A percentile compares a stretch with the other conserved stretches of the same genome.
phyloP scores from a whole-genome alignment of 2,888 invertebrate species.

The Theretra japonica region DNA sequence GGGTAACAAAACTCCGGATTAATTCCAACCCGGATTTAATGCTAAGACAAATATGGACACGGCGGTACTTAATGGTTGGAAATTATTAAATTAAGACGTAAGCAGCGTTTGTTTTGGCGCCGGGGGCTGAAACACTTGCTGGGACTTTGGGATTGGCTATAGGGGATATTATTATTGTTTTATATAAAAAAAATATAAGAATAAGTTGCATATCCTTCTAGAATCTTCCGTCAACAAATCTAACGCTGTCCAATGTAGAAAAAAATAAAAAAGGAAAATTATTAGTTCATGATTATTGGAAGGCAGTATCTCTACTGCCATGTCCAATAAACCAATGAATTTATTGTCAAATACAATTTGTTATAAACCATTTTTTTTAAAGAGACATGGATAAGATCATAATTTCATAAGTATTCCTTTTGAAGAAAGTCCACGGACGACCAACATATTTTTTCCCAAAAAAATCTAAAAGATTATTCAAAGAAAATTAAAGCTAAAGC shows the following conservation, averaged over 20 bases:
- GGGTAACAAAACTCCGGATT: constrained; percentile 75
- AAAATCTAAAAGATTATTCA: neutral
- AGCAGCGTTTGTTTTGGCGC: neutral
- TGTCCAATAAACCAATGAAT: too few relatives aligned
- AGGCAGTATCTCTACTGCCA: too few relatives aligned
- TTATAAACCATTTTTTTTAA: too few relatives aligned
- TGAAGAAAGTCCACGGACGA: neutral
- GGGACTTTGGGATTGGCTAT: neutral
- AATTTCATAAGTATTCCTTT: too few relatives aligned
- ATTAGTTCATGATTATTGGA: too few relatives aligned
- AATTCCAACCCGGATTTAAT: constrained; percentile 77
- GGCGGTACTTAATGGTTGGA: constrained; percentile 72
- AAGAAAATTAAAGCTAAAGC: neutral
- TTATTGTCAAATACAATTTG: too few relatives aligned
- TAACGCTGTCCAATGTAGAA: too few relatives aligned
- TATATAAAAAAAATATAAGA: neutral
- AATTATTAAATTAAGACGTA: constrained; percentile 79
- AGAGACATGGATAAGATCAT: too few relatives aligned
- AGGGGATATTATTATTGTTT: neutral
- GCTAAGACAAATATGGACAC: constrained; percentile 79
- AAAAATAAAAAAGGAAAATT: too few relatives aligned
- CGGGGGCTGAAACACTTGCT: neutral
- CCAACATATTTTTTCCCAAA: neutral
- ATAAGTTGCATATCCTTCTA: too few relatives aligned
- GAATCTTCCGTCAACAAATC: too few relatives aligned